A percentile compares a stretch with the other conserved stretches of the same genome.
These are phyloP conservation scores for Eupeodes luniger DNA, from an alignment of 2,888 invertebrate species.

Conservation along the genomic window DNA sequence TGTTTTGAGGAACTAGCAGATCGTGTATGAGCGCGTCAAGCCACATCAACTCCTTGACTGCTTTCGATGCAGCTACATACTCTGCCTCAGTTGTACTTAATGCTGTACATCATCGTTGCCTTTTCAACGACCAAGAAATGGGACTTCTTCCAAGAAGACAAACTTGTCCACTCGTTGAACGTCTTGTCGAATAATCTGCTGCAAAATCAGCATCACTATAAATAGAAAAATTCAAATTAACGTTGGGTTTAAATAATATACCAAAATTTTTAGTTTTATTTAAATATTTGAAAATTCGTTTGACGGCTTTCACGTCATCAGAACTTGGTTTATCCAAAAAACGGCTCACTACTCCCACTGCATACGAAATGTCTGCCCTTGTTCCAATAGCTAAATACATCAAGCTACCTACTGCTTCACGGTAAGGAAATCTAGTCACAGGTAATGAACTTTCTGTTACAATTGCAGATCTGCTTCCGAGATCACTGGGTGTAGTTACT, in stretches of 20 bases:
- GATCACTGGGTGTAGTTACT: slow-evolving; percentile 65
- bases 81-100: slow-evolving; percentile 79
- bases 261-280: too few relatives aligned
- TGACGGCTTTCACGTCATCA: slow-evolving; percentile 23
- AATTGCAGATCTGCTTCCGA: slow-evolving; percentile 38
- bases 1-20: too few relatives aligned
- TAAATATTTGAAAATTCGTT: slow-evolving; percentile 23
- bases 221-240: too few relatives aligned
- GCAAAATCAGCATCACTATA: too few relatives aligned
- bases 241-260: too few relatives aligned
- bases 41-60: too few relatives aligned
- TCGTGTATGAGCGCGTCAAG: too few relatives aligned
- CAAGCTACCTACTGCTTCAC: slow-evolving; percentile 62
- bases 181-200: slow-evolving; percentile 58
- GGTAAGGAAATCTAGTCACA: slow-evolving; percentile 54
- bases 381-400: slow-evolving; percentile 59
- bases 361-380: slow-evolving; percentile 54
- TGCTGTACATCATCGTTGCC: slow-evolving; percentile 78
- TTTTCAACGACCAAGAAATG: slow-evolving; percentile 78
- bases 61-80: slow-evolving; percentile 41
- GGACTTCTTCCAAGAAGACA: slow-evolving; percentile 75
- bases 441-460: neutral
- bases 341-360: slow-evolving; percentile 47
- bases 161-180: slow-evolving; percentile 75
- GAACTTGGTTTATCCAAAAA: slow-evolving; percentile 27